A percentile compares a stretch with the other conserved stretches of the same genome.
These are phyloP conservation scores for Leptura quadrifasciata DNA, from an alignment of 2,888 invertebrate species.

Conservation along the genomic window DNA sequence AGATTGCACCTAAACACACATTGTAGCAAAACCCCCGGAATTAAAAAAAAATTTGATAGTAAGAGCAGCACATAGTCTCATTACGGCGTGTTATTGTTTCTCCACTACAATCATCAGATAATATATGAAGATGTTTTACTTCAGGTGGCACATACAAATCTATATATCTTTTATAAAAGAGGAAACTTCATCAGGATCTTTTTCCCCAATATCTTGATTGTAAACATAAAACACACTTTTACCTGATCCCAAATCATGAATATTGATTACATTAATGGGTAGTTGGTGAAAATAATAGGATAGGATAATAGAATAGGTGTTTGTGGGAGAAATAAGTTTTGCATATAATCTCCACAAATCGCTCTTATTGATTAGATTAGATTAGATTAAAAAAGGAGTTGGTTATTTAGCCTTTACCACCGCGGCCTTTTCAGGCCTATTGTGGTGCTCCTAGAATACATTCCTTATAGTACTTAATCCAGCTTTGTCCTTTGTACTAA, in stretches of 20 bases:
- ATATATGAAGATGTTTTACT: conserved; percentile 12
- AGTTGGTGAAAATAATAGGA: conserved; percentile 43
- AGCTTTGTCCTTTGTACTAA: no score
- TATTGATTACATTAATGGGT: conserved; percentile 31
- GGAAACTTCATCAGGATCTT: conserved; percentile 45
- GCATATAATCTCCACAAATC: conserved; percentile 42
- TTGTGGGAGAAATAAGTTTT: conserved; percentile 36
- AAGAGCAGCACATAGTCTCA: not conserved
- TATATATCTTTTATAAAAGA: no score
- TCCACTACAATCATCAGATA: not conserved
- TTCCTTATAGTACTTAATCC: no score
- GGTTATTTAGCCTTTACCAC: no score
- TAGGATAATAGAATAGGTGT: conserved; percentile 41
- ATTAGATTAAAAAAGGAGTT: no score
- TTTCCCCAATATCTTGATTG: conserved; percentile 42
- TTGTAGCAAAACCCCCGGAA: no score
- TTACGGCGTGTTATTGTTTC: not conserved
- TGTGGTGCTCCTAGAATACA: no score
- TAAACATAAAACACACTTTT: conserved; percentile 41
- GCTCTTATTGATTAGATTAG: conserved; percentile 23
- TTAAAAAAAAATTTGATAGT: not conserved
- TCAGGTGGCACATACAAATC: conserved; percentile 16
- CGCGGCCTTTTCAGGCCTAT: no score
- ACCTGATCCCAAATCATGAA: conserved; percentile 39
- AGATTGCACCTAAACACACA: no score